Base-by-base conservation (phyloP, 2,888 invertebrate genomes). In the Neocrepidodera transversa region DNA sequence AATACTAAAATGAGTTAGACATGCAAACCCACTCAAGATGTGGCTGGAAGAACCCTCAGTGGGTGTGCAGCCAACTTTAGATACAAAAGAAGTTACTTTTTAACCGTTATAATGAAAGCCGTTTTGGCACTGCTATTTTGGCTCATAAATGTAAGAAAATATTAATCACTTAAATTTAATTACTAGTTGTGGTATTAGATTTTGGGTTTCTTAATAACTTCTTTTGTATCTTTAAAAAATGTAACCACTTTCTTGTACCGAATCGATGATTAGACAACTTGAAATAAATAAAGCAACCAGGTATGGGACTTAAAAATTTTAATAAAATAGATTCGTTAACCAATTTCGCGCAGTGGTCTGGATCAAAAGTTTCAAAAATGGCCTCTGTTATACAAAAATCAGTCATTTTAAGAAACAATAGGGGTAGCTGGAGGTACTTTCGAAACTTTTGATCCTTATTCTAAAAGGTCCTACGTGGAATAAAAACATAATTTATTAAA, bases 31-130 rank as follows among this genome's bases (percentile, higher is more conserved):
- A 86, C 87, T 86, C 85, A 85, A 82, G 85, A 86, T 86, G 86
- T 87, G 88, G 87, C 87, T 87, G 87, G 87, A 87, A 82, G 83
- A 85, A 86, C 85, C 83, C 67, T 85, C 85, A 86, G 87, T 86
- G 85, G 82, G 81, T 84, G 80, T 81, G 81, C 83, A 84, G 84
- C 79, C 75, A 78, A 76, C 66, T 43, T 40, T 47, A 36, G 45
- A 11, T 38, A 55, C 55, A 50, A 43, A 51, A 50, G 16, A 49
- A 42, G 40, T 7, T 20, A 17, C 28, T 32, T n/a, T 32, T 8
- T 16, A 40, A 18, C n/a, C 23, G 6, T 5, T 23, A 23, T 23
- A 30, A 16, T 36, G 14, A 35, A 20, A 20, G 14, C 30, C 32
- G n/a, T 32, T 30, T 32, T 38, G 4, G n/a, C n/a, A 8, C n/a